Percentiles rank a stretch among this genome's conserved stretches.
phyloP scores from a whole-genome alignment of 2,888 invertebrate species.

The Seira ritae region DNA sequence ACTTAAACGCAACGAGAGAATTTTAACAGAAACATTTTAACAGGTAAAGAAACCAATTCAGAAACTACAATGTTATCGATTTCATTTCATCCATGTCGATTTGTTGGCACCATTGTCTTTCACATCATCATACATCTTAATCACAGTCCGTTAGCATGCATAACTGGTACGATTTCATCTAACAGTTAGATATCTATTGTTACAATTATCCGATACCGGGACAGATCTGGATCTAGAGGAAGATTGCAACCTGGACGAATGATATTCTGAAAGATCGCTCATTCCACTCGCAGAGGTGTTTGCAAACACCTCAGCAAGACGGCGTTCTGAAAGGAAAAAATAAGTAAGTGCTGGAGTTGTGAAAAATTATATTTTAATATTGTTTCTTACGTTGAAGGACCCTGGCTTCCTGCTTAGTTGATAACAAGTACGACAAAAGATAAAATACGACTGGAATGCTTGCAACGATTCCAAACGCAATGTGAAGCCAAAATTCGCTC shows the following conservation, averaged over 20 bases:
- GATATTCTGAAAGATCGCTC: conserved; percentile 31
- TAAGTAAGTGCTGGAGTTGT: not conserved
- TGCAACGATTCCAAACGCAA: conserved; percentile 78
- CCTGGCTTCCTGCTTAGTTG: conserved; percentile 70
- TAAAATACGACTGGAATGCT: conserved; percentile 80
- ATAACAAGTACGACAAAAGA: conserved; percentile 75
- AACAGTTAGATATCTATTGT: too few species aligned
- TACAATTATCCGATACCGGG: conserved; percentile 14
- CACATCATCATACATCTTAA: too few species aligned
- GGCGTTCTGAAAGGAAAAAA: conserved; percentile 75
- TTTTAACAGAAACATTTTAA: too few species aligned
- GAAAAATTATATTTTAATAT: not conserved
- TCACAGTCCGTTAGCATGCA: too few species aligned
- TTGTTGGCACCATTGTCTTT: not conserved
- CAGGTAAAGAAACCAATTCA: too few species aligned
- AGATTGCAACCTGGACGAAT: conserved; percentile 24
- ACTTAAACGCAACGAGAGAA: too few species aligned
- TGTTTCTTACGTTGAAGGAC: conserved; percentile 71
- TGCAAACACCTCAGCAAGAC: conserved; percentile 75
- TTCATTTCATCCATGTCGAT: too few species aligned
- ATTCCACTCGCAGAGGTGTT: conserved; percentile 66
- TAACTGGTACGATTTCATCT: too few species aligned
- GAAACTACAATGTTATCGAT: too few species aligned
- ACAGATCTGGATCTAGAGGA: conserved; percentile 18
- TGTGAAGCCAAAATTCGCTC: conserved; percentile 80